A percentile compares a stretch with the other conserved stretches of the same genome.
Evolutionary conservation across 1,140 invertebrate genomes (phyloP).

Genomic region (Physella acuta): DNA sequence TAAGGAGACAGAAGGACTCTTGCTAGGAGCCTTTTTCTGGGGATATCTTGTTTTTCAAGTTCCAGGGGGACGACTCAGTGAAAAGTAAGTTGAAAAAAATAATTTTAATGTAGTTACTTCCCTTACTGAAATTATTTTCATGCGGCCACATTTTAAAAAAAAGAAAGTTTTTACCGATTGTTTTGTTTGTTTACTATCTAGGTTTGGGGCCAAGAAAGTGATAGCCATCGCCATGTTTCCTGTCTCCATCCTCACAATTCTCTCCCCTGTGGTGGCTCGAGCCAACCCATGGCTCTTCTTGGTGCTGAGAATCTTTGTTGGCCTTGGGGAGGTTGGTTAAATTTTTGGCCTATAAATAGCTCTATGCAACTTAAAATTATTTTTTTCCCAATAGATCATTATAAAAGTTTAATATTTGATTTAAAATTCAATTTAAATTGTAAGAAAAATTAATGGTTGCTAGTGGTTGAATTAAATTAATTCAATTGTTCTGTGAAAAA

Average conservation of each 20-base stretch:
- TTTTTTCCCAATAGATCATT: too few species aligned
- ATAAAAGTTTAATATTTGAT: too few species aligned
- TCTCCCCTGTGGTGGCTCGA: conserved; percentile 78
- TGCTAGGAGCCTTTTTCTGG: conserved; percentile 86
- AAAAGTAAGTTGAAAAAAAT: conserved; percentile 57
- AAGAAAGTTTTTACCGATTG: too few species aligned
- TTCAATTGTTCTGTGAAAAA: too few species aligned
- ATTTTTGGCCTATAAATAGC: too few species aligned
- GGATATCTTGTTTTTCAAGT: conserved; percentile 76
- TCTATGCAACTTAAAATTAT: too few species aligned
- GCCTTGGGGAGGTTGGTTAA: conserved; percentile 57
- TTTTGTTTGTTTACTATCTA: conserved; percentile 24
- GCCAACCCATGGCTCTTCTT: conserved; percentile 60
- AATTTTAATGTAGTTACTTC: too few species aligned
- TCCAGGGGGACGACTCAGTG: conserved; percentile 75
- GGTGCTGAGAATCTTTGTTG: conserved; percentile 56
- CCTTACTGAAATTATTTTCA: too few species aligned
- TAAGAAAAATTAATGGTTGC: too few species aligned
- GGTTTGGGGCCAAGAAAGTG: conserved; percentile 76
- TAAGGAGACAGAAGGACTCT: conserved; percentile 74
- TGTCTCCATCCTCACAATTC: conserved; percentile 78
- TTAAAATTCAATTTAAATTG: too few species aligned
- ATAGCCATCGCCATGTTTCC: conserved; percentile 79
- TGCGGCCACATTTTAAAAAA: too few species aligned
- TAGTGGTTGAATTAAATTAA: too few species aligned